Evolutionary conservation across 1,140 invertebrate species (phyloP).

Genomic region (Colletes gigas): DNA sequence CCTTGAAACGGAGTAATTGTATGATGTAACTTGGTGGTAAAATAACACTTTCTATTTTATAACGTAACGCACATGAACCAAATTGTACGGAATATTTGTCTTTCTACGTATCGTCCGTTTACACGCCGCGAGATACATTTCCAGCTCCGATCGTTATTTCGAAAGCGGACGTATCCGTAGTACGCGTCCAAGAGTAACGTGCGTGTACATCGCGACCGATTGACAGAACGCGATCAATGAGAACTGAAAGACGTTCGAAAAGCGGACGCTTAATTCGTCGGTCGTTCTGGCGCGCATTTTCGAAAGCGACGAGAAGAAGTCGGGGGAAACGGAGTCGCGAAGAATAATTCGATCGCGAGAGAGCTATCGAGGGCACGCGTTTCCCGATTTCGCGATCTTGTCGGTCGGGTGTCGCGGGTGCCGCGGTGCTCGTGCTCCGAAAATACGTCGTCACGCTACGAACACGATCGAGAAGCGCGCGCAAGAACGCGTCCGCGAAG

Average conservation of each 20-base stretch:
- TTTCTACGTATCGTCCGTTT: background rate
- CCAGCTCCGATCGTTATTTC: background rate
- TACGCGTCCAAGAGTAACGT: background rate
- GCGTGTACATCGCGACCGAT: background rate
- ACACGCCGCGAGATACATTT: background rate
- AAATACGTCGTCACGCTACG: background rate
- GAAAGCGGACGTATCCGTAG: background rate
- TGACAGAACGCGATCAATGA: constrained; percentile 10
- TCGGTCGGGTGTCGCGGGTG: too few relatives aligned
- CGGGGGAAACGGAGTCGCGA: too few relatives aligned
- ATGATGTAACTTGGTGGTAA: too few relatives aligned
- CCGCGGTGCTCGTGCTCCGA: background rate
- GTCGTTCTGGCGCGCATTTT: constrained; percentile 2
- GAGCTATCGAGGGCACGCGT: constrained; percentile 1
- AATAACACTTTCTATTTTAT: too few relatives aligned
- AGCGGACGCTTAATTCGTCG: background rate
- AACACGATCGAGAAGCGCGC: constrained; percentile 3
- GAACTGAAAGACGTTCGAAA: constrained; percentile 26
- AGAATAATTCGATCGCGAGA: constrained; percentile 10
- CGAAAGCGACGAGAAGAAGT: background rate
- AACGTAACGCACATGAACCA: too few relatives aligned
- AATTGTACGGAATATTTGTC: too few relatives aligned
- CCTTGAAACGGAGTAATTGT: too few relatives aligned
- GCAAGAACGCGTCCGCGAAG: constrained; percentile 1
- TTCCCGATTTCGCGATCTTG: background rate